Percentiles rank a stretch among this genome's conserved stretches.
Conservation (phyloP, 64 coral and sea anemone species). For the Astreopora myriophthalma region DNA sequence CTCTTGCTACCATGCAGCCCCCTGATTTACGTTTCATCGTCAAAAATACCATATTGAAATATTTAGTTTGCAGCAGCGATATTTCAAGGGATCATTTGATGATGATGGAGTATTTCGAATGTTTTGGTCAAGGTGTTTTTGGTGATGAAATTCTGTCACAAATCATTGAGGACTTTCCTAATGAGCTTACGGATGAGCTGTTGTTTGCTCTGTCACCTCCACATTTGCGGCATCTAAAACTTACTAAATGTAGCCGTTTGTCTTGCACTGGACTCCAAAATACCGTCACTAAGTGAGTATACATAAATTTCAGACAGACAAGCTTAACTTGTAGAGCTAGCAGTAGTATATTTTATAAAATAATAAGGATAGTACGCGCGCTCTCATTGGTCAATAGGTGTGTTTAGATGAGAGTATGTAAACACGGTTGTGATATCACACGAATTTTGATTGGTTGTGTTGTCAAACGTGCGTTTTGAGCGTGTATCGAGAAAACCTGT, state of each 20-base stretch:
- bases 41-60: slow-evolving; percentile 23
- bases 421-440: no score
- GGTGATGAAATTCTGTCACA: slow-evolving; percentile 43
- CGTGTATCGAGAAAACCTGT: no score
- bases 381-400: no score
- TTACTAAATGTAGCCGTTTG: slow-evolving; percentile 9
- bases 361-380: no score
- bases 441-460: no score
- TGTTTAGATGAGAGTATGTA: no score
- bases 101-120: slow-evolving; percentile 25
- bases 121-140: slow-evolving; percentile 34
- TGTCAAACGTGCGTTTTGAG: no score
- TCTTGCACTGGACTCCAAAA: slow-evolving; percentile 43
- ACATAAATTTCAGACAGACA: no score
- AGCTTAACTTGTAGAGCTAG: no score
- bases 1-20: slow-evolving; percentile 28
- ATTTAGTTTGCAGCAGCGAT: slow-evolving; percentile 47
- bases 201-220: slow-evolving; percentile 18
- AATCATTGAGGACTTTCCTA: slow-evolving; percentile 48
- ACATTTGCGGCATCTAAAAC: slow-evolving; percentile 54
- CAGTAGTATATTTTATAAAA: no score
- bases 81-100: slow-evolving; percentile 2
- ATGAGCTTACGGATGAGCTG: slow-evolving; percentile 53
- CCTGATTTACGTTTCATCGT: slow-evolving; percentile 2
- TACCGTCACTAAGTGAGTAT: slow-evolving; percentile 43